Base-by-base conservation (phyloP, 2,113 vertebrate genomes). In the Zapornia atra region DNA sequence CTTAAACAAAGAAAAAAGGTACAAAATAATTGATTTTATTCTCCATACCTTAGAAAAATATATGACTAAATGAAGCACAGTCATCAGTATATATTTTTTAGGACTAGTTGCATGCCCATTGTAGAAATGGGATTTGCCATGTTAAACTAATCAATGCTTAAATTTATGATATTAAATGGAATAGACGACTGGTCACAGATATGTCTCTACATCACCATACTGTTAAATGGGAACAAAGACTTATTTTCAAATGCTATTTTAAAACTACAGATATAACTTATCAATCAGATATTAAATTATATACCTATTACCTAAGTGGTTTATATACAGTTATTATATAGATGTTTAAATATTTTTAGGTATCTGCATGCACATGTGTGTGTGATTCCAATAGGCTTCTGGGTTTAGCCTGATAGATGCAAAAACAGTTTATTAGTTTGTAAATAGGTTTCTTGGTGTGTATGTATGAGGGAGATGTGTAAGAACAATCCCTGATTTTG, bases 301-400 rank as follows among this genome's bases (percentile, higher is more conserved):
- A 36, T 42, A 3, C 3, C 15, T n/a, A 25, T 36, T 40, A 8
- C 1, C 29, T 31, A 19, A n/a, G 5, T 21, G 13, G 6, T 18
- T 51, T 34, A 31, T 0, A 0, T 38, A 21, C 3, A 33, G 53
- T 24, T 80, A 31, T 0, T 0, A 2, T 26, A 42, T 31, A 16
- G 50, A 24, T 24, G 4, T 46, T 75, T 70, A 50, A 0, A 15
- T 40, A 20, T 12, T 17, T 77, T 4, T 51, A 8, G 36, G n/a
- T 26, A 31, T 83, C 56, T 46, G 2, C 11, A 42, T 26, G 11
- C 2, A 60, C 5, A 12, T 25, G 3, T 34, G 20, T 54, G 15
- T 33, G 12, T 25, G 24, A 59, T 73, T 33, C 10, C 51, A 73
- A 54, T 13, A 77, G 15, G 21, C 9, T 72, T 65, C 28, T 76